These are phyloP conservation scores for Diarsia rubi DNA, from an alignment of 2,888 invertebrate genomes.

Conservation along the genomic window DNA sequence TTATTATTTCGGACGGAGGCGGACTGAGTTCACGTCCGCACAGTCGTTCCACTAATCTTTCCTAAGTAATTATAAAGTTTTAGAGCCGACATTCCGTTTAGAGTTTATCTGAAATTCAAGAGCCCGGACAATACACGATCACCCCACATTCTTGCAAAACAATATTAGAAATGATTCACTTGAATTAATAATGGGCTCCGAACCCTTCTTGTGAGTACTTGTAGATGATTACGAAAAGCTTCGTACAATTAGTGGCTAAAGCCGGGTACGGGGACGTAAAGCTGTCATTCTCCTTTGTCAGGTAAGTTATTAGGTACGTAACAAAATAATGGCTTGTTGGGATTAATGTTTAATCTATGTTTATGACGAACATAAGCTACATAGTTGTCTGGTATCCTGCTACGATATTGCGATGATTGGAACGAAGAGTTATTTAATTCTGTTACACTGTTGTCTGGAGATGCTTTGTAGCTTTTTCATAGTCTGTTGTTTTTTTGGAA, in stretches of 20 bases:
- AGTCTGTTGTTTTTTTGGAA: conserved; percentile 2
- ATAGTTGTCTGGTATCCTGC: conserved; percentile 55
- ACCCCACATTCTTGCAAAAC: conserved; percentile 50
- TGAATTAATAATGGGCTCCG: conserved; percentile 49
- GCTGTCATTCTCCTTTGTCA: conserved; percentile 66
- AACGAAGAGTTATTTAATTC: conserved; percentile 57
- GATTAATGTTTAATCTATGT: conserved; percentile 68
- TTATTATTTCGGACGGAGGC: conserved; percentile 38
- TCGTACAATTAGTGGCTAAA: conserved; percentile 64
- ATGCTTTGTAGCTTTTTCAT: conserved; percentile 43
- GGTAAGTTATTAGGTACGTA: conserved; percentile 67
- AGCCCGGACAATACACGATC: conserved; percentile 31
- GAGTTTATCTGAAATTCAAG: conserved; percentile 39
- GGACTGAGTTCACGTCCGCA: conserved; percentile 31
- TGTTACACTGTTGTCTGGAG: conserved; percentile 38
- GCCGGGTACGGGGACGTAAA: conserved; percentile 52
- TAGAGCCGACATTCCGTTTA: conserved; percentile 44
- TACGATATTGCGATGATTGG: conserved; percentile 51
- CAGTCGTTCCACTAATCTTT: conserved; percentile 55
- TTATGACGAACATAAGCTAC: conserved; percentile 65
- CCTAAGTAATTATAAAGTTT: conserved; percentile 65
- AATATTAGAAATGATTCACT: conserved; percentile 59
- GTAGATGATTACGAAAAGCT: conserved; percentile 60
- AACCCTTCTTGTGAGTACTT: conserved; percentile 57
- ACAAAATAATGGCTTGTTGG: conserved; percentile 66